These are phyloP conservation scores for Calidris pugnax DNA, from an alignment of 2,113 vertebrate genomes.

Conservation along the genomic window DNA sequence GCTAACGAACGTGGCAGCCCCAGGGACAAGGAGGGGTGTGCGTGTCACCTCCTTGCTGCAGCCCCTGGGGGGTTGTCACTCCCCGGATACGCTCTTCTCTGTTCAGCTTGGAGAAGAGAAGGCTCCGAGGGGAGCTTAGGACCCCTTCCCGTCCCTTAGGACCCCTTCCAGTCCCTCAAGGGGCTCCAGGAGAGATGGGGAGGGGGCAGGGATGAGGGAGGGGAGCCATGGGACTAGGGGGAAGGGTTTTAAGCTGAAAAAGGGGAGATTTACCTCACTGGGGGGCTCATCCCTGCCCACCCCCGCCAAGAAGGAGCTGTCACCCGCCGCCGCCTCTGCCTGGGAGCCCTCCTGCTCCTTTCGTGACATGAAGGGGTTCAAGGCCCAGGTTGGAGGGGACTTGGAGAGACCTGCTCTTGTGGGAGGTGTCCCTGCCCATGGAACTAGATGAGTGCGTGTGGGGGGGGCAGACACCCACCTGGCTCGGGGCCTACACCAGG, in stretches of 20 bases:
- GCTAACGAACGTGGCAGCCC: fast-evolving
- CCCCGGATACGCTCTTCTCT: fast-evolving
- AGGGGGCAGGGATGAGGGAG: neutral
- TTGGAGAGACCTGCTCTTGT: too few relatives aligned
- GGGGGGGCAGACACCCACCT: neutral
- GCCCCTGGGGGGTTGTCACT: neutral
- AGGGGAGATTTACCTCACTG: neutral
- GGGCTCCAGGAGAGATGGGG: neutral
- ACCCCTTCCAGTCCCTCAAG: neutral
- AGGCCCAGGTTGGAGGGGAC: too few relatives aligned
- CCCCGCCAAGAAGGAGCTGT: neutral
- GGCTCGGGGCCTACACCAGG: too few relatives aligned
- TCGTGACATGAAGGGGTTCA: too few relatives aligned
- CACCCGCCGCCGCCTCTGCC: neutral
- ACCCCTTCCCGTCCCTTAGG: neutral
- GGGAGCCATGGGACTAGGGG: neutral
- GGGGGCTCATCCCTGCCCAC: neutral
- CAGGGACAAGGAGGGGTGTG: fast-evolving
- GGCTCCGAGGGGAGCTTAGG: neutral
- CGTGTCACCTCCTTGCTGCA: fast-evolving
- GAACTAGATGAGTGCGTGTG: too few relatives aligned
- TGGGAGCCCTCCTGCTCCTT: neutral
- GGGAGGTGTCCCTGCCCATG: too few relatives aligned
- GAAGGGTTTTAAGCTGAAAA: neutral
- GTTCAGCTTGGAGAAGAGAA: neutral